A percentile compares a stretch with the other conserved stretches of the same genome.
phyloP scores from a whole-genome alignment of 2,797 vertebrate genomes.

The Phrynocephalus forsythii region DNA sequence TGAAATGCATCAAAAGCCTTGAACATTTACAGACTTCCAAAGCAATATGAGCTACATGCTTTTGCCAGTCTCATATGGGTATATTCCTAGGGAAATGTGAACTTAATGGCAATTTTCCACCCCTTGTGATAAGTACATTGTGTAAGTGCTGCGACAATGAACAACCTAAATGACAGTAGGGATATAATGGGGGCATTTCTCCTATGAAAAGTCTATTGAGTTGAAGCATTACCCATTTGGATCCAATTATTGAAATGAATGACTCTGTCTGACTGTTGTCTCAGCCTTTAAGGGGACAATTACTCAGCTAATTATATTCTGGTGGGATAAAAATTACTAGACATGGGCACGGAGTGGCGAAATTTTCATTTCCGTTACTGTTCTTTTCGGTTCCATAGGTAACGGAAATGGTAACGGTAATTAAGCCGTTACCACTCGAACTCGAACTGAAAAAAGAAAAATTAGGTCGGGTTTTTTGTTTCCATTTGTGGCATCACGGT shows the following conservation, averaged over 20 bases:
- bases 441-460: no score
- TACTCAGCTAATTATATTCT: conserved; percentile 36
- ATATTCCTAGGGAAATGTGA: neutral
- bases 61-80: neutral
- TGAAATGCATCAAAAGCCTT: neutral
- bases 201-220: conserved; percentile 2
- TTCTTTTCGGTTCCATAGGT: no score
- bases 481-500: no score
- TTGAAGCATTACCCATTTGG: conserved; percentile 12
- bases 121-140: neutral
- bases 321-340: neutral
- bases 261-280: conserved; percentile 26
- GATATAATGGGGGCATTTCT: neutral
- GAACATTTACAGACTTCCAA: neutral
- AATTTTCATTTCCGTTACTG: no score
- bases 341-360: no score
- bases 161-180: conserved; percentile 15
- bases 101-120: neutral
- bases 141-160: neutral
- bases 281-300: conserved; percentile 10
- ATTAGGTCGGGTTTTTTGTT: no score
- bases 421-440: no score
- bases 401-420: no score
- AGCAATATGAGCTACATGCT: neutral
- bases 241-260: conserved; percentile 22